Conservation (phyloP, 53 echinoderm and acorn worm species). For the Glandiceps talaboti region DNA sequence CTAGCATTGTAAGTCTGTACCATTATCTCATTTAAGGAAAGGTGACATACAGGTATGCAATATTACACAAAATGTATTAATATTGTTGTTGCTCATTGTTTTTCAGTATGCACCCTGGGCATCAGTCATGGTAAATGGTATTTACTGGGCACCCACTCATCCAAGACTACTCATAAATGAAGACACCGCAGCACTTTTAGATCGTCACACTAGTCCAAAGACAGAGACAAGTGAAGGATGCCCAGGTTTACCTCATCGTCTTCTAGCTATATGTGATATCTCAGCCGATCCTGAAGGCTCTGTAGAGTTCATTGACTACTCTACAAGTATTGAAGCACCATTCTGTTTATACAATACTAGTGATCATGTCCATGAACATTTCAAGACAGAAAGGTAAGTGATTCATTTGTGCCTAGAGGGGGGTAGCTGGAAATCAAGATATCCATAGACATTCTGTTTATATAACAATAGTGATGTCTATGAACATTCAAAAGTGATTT, state of each 20-base stretch:
- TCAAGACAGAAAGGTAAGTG: constrained; percentile 76
- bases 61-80: too few relatives aligned
- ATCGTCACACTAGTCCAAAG: constrained; percentile 44
- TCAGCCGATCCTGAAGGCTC: constrained; percentile 96
- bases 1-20: too few relatives aligned
- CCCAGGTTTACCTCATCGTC: constrained; percentile 81
- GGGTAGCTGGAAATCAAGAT: too few relatives aligned
- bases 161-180: constrained; percentile 88
- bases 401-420: too few relatives aligned
- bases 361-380: constrained; percentile 91
- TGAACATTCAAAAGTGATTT: too few relatives aligned
- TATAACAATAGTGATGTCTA: too few relatives aligned
- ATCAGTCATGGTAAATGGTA: constrained; percentile 92
- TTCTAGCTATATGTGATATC: constrained; percentile 96
- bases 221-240: constrained; percentile 56
- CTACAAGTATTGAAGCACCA: constrained; percentile 86
- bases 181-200: constrained; percentile 82
- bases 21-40: too few relatives aligned
- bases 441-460: too few relatives aligned
- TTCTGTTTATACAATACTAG: constrained; percentile 80
- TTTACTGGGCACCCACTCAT: constrained; percentile 88
- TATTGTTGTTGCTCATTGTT: too few relatives aligned
- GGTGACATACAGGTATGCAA: too few relatives aligned
- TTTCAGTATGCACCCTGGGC: constrained; percentile 87
- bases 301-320: constrained; percentile 86